Conservation (phyloP, 2,797 vertebrate species). For the Antennarius maculatus region DNA sequence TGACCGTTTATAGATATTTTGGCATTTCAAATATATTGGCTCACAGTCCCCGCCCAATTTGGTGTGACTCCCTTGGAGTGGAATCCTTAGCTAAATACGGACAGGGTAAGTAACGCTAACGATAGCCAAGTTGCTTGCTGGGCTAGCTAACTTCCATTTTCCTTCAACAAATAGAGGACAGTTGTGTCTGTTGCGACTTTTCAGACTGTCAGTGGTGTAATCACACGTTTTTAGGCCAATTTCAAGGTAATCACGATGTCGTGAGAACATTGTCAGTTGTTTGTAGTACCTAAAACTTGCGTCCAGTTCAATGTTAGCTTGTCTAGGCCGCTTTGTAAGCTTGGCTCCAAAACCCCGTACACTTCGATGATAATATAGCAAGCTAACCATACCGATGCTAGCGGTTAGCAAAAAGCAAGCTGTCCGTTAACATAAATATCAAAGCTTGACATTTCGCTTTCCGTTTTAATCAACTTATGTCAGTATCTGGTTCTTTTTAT, state of each 20-base stretch:
- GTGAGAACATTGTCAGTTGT: conserved; percentile 59
- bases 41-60: conserved; percentile 81
- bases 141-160: conserved; percentile 42
- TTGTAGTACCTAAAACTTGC: conserved; percentile 48
- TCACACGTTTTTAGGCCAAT: not conserved
- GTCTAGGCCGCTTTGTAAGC: conserved; percentile 76
- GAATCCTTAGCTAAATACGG: conserved; percentile 84
- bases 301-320: conserved; percentile 60
- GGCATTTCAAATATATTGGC: conserved; percentile 77
- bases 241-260: conserved; percentile 16
- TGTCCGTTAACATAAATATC: conserved; percentile 63
- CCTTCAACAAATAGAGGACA: conserved; percentile 45
- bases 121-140: conserved; percentile 60
- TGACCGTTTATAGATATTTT: conserved; percentile 65
- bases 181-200: not conserved
- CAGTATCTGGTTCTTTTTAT: not conserved
- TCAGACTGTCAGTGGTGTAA: not conserved
- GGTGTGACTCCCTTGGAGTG: conserved; percentile 82
- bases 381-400: conserved; percentile 54
- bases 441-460: conserved; percentile 26
- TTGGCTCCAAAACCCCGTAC: conserved; percentile 54
- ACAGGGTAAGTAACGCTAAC: conserved; percentile 84
- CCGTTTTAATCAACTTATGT: not conserved
- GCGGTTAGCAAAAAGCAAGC: conserved; percentile 65
- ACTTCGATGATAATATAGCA: conserved; percentile 58